Base-by-base conservation (phyloP, 2,888 invertebrate genomes). In the Diabrotica balteata region DNA sequence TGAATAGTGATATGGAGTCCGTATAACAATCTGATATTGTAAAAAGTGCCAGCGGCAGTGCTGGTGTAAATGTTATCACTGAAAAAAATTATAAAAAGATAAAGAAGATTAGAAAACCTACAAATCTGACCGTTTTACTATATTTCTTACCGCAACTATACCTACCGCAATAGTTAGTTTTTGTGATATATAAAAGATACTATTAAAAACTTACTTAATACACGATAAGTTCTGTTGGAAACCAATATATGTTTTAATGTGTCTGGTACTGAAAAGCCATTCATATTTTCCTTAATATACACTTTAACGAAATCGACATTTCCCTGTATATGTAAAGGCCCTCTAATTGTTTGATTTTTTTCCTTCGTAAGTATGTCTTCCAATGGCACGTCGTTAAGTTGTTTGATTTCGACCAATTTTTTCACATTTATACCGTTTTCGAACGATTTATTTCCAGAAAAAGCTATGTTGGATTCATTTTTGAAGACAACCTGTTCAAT, bases 401-500 rank as follows among this genome's bases (percentile, higher is more conserved):
- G 80, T 17, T 80, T 71, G 1, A 84, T 73, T 59, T 81, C 77
- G 2, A 86, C 74, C 6, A 82, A 55, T 61, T 80, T 78, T 7
- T 76, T 67, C 7, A 85, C 83, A 10, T 70, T 75, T 0, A 87
- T 75, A 44, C 81, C 81, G n/a, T 80, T 78, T 9, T 67, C 11
- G 70, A 84, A 85, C 4, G 69, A 71, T 77, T 83, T 83, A 4
- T 66, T 55, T 6, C 79, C 80, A 1, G 67, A 63, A 10, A 85
- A 68, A 42, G 63, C 68, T 7, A 83, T 63, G 47, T 78, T 71
- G 10, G 77, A 72, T 68, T 85, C 81, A n/a, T 80, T 78, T 72
- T 79, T 83, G 66, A 82, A 84, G 47, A 87, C 80, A 10, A 87
- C 77, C 69, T 86, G 85, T 0, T 81, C 71, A 0, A 85, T 67